Evolutionary conservation across 2,888 invertebrate genomes (phyloP), one percentile per base, ranked within the genome.

Genomic region (Tenodera sinensis): DNA sequence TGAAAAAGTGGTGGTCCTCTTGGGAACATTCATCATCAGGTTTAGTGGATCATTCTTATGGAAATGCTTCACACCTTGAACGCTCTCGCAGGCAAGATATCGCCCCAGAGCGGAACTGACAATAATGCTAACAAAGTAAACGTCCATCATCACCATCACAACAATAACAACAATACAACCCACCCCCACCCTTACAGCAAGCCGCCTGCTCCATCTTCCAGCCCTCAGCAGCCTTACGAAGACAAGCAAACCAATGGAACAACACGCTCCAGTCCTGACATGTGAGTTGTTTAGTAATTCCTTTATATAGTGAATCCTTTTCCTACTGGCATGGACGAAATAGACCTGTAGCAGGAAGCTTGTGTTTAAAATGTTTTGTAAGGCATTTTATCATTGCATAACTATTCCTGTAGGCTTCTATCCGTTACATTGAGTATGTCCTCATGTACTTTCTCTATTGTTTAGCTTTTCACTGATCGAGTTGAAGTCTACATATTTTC

Each of bases 71-170:
- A 97, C 94, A 97, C 97, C 92, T 94, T 98, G 94, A 97, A 97
- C 95, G 96, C 96, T 93, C 95, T 98, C 94, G 97, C 97, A 94
- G 97, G 97, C 93, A 98, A 98, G 94, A 96, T 97, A 93, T 97
- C 97, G 93, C 97, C 97, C 93, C 90, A 89, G 82, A 89, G 89
- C 84, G 91, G 90, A 85, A 91, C 88, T n/a, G 90, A 91, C 88
- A 90, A 85, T 82, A 90, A 90, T 84, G 90, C 90, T n/a, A 91
- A 90, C 86, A 90, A 90, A 88, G 89, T 90, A 87, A 87, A 81
- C 71, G 54, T 90, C n/a, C 87, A 87, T 42, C 82, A 87, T 15
- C 87, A 88, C 9, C 89, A 89, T 81, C 90, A 91, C 83, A 89
- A 90, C 85, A 91, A 89, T 88, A 90, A 89, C 88, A 90, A 90